Evolutionary conservation across 2,888 invertebrate genomes (phyloP).

Genomic region (Thymelicus lineola): DNA sequence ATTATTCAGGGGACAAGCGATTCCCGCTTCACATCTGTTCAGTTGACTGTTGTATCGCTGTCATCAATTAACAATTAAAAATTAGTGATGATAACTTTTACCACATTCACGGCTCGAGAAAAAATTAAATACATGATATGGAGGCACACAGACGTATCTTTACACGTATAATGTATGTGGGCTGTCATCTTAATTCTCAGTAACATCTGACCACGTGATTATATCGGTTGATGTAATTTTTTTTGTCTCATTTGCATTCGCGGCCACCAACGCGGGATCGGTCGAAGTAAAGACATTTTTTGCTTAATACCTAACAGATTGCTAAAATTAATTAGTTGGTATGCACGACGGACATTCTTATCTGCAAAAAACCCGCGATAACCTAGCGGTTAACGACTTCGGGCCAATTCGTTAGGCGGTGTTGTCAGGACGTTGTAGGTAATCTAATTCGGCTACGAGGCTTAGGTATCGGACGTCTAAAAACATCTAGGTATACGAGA

Average conservation of each 20-base stretch:
- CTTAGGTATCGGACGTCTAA: neutral
- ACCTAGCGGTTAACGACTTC: constrained; percentile 40
- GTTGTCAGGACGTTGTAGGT: constrained; percentile 8
- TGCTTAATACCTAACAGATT: constrained; percentile 45
- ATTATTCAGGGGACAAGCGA: too few species aligned
- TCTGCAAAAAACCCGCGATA: constrained; percentile 47
- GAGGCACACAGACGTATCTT: too few species aligned
- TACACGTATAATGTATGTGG: too few species aligned
- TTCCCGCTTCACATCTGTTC: too few species aligned
- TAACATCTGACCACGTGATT: neutral
- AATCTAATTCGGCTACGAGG: neutral
- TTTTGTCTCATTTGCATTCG: constrained; percentile 17
- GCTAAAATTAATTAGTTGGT: constrained; percentile 52
- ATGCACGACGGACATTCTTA: constrained; percentile 43
- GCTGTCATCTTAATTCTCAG: constrained; percentile 1
- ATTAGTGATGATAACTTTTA: too few species aligned
- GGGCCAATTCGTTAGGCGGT: constrained; percentile 2
- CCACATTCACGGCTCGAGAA: too few species aligned
- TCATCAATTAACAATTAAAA: too few species aligned
- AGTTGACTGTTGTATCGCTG: too few species aligned
- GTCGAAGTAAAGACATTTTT: constrained; percentile 44
- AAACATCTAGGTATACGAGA: too few species aligned
- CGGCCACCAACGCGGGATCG: constrained; percentile 41
- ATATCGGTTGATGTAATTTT: constrained; percentile 1
- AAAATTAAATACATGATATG: too few species aligned